phyloP scores from a whole-genome alignment of 2,113 vertebrate genomes.

The Chaetodon trifascialis region DNA sequence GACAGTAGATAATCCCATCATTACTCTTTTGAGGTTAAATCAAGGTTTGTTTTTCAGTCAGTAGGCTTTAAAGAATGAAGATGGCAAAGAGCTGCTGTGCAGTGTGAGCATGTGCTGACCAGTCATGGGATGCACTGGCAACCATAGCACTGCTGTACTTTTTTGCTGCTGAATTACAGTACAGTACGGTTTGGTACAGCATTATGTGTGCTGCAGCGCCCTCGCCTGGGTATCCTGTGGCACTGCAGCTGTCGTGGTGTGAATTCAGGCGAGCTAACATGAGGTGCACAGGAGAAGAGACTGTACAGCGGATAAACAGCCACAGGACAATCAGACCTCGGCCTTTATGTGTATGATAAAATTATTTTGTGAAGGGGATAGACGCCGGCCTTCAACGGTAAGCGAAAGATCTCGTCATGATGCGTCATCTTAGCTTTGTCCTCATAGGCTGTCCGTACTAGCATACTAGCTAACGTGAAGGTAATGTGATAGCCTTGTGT shows the following conservation, averaged over 20 bases:
- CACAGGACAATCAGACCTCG: neutral
- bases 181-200: neutral
- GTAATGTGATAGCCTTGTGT: slow-evolving; percentile 1
- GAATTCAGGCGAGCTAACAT: slow-evolving; percentile 43
- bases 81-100: too few species aligned
- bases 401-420: slow-evolving; percentile 9
- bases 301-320: slow-evolving; percentile 13
- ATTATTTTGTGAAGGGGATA: neutral
- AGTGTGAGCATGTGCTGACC: too few species aligned
- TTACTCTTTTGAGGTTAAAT: too few species aligned
- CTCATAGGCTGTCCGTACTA: slow-evolving; percentile 3
- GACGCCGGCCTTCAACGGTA: slow-evolving; percentile 28
- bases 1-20: too few species aligned
- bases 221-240: neutral
- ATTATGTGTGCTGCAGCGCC: slow-evolving; percentile 13
- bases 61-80: too few species aligned
- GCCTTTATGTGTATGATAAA: neutral
- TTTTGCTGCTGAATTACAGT: neutral
- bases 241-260: neutral
- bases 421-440: slow-evolving; percentile 3
- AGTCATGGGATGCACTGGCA: too few species aligned
- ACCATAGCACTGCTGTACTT: too few species aligned
- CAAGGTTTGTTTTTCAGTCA: too few species aligned
- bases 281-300: slow-evolving; percentile 39
- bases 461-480: slow-evolving; percentile 44